Conservation (phyloP, 1,140 invertebrate genomes). For the Campoletis sonorensis region DNA sequence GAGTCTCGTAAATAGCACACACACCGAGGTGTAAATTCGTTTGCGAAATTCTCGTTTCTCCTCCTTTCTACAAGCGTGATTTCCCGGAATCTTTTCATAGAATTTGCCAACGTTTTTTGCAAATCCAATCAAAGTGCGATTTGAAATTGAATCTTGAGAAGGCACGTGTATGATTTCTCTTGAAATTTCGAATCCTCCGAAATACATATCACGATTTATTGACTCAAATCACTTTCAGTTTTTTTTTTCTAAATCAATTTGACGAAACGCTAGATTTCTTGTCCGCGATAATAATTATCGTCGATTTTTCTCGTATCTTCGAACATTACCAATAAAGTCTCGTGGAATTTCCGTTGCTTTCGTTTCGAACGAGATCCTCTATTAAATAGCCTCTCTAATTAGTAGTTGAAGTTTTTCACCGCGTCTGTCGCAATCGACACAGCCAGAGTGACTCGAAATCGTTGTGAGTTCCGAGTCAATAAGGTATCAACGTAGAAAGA, state of each 20-base stretch:
- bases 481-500: not conserved
- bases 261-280: not conserved
- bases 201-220: not conserved
- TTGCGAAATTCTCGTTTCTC: slow-evolving; percentile 32
- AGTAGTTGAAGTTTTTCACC: slow-evolving; percentile 14
- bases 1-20: not conserved
- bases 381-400: slow-evolving; percentile 36
- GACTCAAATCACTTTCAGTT: not conserved
- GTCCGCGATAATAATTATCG: not conserved
- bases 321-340: not conserved
- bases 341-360: slow-evolving; percentile 40
- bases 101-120: not conserved
- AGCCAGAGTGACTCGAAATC: not conserved
- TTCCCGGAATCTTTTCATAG: not conserved
- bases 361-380: slow-evolving; percentile 36
- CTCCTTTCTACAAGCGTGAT: not conserved
- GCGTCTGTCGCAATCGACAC: slow-evolving; percentile 13
- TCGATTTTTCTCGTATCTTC: not conserved
- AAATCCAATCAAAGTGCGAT: slow-evolving; percentile 3
- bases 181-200: slow-evolving; percentile 1
- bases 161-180: not conserved
- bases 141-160: not conserved
- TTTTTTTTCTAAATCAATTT: not conserved
- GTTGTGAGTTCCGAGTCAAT: not conserved
- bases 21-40: slow-evolving; percentile 8